A percentile compares a stretch with the other conserved stretches of the same genome.
These are phyloP conservation scores for Neodiprion fabricii DNA, from an alignment of 1,140 invertebrate genomes.

Conservation along the genomic window DNA sequence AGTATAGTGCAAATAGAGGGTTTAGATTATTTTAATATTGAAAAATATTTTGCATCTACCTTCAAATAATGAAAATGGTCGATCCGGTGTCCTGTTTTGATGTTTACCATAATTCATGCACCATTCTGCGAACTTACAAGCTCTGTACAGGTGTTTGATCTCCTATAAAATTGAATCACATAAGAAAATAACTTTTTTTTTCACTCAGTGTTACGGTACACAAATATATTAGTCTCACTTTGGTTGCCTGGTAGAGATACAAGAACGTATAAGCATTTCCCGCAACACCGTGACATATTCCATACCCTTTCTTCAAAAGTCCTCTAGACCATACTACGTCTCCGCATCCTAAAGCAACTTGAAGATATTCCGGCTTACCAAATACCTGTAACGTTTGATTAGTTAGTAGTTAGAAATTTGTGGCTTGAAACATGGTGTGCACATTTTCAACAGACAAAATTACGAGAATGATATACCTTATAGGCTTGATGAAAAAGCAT, in stretches of 20 bases:
- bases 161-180: constrained; percentile 58
- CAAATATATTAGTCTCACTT: constrained; percentile 59
- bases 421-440: constrained; percentile 11
- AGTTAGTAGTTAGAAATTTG: background rate
- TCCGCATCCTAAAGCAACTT: constrained; percentile 73
- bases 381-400: constrained; percentile 66
- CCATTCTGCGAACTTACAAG: constrained; percentile 85
- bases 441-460: constrained; percentile 8
- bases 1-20: background rate
- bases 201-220: background rate
- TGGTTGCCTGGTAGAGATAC: constrained; percentile 79
- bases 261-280: constrained; percentile 93
- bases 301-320: constrained; percentile 87
- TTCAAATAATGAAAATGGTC: constrained; percentile 87
- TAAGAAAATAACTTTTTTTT: constrained; percentile 19
- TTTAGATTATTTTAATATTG: constrained; percentile 3
- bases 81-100: constrained; percentile 74
- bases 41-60: constrained; percentile 59
- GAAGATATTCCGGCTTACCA: constrained; percentile 75
- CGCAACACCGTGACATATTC: constrained; percentile 90
- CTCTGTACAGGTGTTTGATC: constrained; percentile 75
- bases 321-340: constrained; percentile 87
- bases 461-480: constrained; percentile 64
- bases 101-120: constrained; percentile 76
- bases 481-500: constrained; percentile 78